These are phyloP conservation scores for Redunca redunca DNA, from an alignment of 2,113 vertebrate species.

Conservation along the genomic window DNA sequence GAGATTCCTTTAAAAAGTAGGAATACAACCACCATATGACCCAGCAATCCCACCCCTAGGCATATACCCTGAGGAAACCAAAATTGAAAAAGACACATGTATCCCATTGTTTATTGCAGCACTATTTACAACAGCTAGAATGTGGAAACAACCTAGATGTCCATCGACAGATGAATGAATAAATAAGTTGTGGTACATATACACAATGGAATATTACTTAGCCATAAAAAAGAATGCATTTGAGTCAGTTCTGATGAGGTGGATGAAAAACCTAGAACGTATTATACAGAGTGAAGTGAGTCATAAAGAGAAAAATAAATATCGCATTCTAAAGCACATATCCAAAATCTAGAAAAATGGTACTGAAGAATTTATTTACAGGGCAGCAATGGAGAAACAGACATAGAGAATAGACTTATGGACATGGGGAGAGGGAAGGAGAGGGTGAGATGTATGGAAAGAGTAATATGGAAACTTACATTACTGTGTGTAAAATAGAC, in stretches of 20 bases:
- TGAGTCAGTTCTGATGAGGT: not conserved
- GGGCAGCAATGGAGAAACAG: not conserved
- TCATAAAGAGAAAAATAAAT: not conserved
- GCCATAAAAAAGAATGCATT: not conserved
- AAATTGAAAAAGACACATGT: not conserved
- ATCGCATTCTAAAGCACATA: not conserved
- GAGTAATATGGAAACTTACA: not conserved
- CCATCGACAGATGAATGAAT: not conserved
- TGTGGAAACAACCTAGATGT: not conserved
- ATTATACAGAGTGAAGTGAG: not conserved
- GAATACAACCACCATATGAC: not conserved
- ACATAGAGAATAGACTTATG: not conserved
- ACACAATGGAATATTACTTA: not conserved
- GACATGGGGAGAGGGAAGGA: not conserved
- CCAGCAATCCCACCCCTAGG: not conserved
- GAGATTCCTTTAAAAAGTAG: not conserved
- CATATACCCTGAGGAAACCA: not conserved
- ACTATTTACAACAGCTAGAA: not conserved
- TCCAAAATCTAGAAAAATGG: not conserved
- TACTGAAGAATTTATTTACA: not conserved
- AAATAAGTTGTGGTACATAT: not conserved
- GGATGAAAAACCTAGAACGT: not conserved
- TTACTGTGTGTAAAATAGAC: not conserved
- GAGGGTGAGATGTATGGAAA: not conserved
- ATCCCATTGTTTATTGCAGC: not conserved